Base-by-base conservation (phyloP, 1,140 invertebrate species). In the Megalonaias nervosa region DNA sequence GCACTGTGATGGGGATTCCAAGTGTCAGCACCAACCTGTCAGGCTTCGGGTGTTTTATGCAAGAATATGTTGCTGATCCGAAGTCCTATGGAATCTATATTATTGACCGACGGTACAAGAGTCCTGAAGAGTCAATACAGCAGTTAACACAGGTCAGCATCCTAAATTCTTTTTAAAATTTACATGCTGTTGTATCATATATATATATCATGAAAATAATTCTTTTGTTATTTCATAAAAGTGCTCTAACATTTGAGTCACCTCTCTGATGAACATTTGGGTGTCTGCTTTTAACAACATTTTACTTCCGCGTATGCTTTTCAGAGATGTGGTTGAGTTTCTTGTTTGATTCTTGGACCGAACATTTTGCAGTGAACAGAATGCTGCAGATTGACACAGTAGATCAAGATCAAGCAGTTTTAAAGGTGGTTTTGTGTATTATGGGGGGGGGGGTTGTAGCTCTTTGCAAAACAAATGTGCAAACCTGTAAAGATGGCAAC, bases 1-100 rank as follows among this genome's bases (percentile, higher is more conserved):
- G 99, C 87, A 99, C 99, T 0, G 98, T 99, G 12, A 99, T 99
- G 98, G 99, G 99, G 3, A 98, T 99, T 84, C 98, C 98, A 1
- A 98, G 96, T 84, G 94, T 99, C 70, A 98, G 98, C 1, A 99
- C 98, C 15, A 99, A 99, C 91, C 92, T 99, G 19, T 99, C 97
- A 60, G 96, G 97, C 57, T 99, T 99, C 91, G 99, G 99, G 26
- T 99, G 98, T 89, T 99, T 99, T 89, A 99, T 99, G 96, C 94
- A 98, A 86, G 97, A 99, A 85, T 97, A 99, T 87, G 96, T 99
- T 74, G 95, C 96, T 0, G 98, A 99, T 92, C 98, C 98, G 1
- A 96, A 97, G 93, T 98, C 96, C 16, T 99, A 99, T 90, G 98
- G 99, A 65, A 99, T 99, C 77, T 99, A 99, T 90, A 97, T 99